Conservation (phyloP, 1,140 invertebrate species). For the Platyura marginata region DNA sequence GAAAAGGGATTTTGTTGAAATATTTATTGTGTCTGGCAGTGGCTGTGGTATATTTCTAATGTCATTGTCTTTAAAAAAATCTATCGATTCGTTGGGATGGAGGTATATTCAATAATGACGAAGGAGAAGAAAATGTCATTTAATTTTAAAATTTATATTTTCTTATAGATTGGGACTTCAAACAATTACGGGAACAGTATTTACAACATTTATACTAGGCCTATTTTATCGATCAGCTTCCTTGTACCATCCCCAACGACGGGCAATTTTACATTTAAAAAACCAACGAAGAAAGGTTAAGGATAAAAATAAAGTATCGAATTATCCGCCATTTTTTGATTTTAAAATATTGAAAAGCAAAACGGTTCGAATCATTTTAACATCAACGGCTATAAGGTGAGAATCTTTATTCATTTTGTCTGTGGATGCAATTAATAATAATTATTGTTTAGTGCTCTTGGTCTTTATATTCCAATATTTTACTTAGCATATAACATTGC, state of each 20-base stretch:
- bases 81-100: slow-evolving; percentile 27
- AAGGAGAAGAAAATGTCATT: not conserved
- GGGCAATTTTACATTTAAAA: slow-evolving; percentile 78
- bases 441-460: slow-evolving; percentile 40
- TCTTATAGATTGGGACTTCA: slow-evolving; percentile 77
- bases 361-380: slow-evolving; percentile 38
- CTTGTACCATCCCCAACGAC: slow-evolving; percentile 71
- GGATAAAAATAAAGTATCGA: slow-evolving; percentile 52
- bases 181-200: slow-evolving; percentile 64
- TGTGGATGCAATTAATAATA: no score
- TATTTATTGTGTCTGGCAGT: slow-evolving; percentile 68
- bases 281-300: slow-evolving; percentile 74
- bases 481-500: slow-evolving; percentile 63
- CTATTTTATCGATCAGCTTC: slow-evolving; percentile 79
- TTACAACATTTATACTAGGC: slow-evolving; percentile 69
- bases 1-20: slow-evolving; percentile 67
- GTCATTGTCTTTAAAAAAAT: slow-evolving; percentile 58
- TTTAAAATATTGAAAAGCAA: slow-evolving; percentile 67
- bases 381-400: not conserved
- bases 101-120: not conserved
- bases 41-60: slow-evolving; percentile 69
- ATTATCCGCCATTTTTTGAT: slow-evolving; percentile 68
- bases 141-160: slow-evolving; percentile 39
- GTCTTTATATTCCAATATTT: slow-evolving; percentile 74
- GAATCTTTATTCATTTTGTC: not conserved